A percentile compares a stretch with the other conserved stretches of the same genome.
Conservation (phyloP, 23 tunicate genomes). For the Oikopleura dioica region DNA sequence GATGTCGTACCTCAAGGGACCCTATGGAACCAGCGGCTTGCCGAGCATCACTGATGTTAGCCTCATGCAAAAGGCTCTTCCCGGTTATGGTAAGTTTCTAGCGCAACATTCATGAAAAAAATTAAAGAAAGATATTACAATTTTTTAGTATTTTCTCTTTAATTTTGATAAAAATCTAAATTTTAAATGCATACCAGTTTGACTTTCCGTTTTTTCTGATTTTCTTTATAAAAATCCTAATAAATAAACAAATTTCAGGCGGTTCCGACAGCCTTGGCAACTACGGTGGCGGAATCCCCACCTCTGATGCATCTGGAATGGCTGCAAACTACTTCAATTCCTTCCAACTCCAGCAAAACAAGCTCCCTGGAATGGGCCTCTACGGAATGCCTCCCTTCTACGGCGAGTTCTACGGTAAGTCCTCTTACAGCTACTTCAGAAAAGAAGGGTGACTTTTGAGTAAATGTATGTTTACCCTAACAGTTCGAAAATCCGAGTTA, state of each 20-base stretch:
- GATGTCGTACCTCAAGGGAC: background rate
- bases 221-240: too few relatives aligned
- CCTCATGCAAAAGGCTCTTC: slow-evolving; percentile 9
- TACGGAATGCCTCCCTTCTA: slow-evolving; percentile 13
- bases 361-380: slow-evolving; percentile 10
- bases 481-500: too few relatives aligned
- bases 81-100: slow-evolving; percentile 11
- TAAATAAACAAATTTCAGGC: background rate
- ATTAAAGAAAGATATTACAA: too few relatives aligned
- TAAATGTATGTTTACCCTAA: too few relatives aligned
- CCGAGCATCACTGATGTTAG: background rate
- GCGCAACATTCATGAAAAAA: too few relatives aligned
- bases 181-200: too few relatives aligned
- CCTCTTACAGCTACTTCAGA: too few relatives aligned
- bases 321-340: background rate
- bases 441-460: too few relatives aligned
- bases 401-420: slow-evolving; percentile 6
- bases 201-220: too few relatives aligned
- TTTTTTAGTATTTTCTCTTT: too few relatives aligned
- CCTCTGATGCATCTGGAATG: slow-evolving; percentile 7
- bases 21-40: background rate
- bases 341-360: slow-evolving; percentile 8
- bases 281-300: slow-evolving; percentile 11
- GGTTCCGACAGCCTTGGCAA: background rate
- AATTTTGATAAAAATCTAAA: too few relatives aligned